Conservation (phyloP, 1,140 invertebrate genomes). For the Leptinotarsa defecta region DNA sequence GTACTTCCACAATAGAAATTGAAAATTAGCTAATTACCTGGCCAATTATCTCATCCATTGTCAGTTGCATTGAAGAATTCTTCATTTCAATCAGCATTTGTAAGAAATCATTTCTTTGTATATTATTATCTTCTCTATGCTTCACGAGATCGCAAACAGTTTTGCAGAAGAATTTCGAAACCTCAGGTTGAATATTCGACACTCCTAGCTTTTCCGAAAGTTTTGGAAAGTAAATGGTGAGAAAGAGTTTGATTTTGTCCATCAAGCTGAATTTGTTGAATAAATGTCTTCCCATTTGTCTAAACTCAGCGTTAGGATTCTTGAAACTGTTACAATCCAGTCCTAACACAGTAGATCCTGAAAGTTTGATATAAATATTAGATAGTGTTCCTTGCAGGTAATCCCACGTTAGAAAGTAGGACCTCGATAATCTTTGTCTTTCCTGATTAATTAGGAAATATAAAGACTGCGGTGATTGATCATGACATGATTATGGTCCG, state of each 20-base stretch:
- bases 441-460: too few species aligned
- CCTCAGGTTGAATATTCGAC: background rate
- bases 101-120: slow-evolving; percentile 59
- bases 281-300: slow-evolving; percentile 55
- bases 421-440: too few species aligned
- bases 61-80: background rate
- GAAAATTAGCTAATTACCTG: background rate
- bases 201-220: slow-evolving; percentile 1
- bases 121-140: slow-evolving; percentile 56
- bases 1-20: background rate
- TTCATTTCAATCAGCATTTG: slow-evolving; percentile 56
- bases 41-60: background rate
- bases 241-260: background rate
- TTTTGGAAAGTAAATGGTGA: slow-evolving; percentile 10
- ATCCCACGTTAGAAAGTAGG: too few species aligned
- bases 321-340: slow-evolving; percentile 61
- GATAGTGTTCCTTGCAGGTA: too few species aligned
- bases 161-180: slow-evolving; percentile 56
- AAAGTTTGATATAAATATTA: background rate
- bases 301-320: slow-evolving; percentile 56
- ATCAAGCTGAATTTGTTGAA: slow-evolving; percentile 22
- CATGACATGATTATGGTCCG: too few species aligned
- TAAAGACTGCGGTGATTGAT: too few species aligned
- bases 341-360: slow-evolving; percentile 63
- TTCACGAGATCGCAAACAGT: slow-evolving; percentile 56